These are phyloP conservation scores for Notamacropus eugenii DNA, from an alignment of 2,797 vertebrate genomes.

Conservation along the genomic window DNA sequence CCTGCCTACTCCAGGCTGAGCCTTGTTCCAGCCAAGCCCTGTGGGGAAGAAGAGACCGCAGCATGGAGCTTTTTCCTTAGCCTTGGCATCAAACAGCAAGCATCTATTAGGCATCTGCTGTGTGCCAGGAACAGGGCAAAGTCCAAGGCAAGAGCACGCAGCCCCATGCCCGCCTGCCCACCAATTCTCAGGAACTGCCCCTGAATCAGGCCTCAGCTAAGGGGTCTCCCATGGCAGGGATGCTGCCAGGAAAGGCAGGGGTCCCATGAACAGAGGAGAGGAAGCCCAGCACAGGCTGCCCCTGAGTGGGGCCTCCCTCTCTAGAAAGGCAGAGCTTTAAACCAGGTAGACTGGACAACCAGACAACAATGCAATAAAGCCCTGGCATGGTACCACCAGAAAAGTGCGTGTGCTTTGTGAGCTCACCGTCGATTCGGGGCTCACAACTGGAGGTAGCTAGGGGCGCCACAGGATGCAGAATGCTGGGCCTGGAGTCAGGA, in stretches of 20 bases:
- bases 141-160: not conserved
- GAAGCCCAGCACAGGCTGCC: no score
- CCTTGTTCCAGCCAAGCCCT: not conserved
- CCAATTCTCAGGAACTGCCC: not conserved
- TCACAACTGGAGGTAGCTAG: not conserved
- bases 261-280: no score
- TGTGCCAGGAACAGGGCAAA: not conserved
- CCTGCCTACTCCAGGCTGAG: no score
- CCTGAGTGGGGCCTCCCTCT: not conserved
- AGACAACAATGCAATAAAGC: not conserved
- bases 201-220: no score
- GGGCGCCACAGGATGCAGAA: not conserved
- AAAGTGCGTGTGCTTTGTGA: not conserved
- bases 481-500: not conserved
- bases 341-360: not conserved
- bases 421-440: no score
- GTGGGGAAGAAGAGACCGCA: no score
- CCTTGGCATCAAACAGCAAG: not conserved
- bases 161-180: no score
- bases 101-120: not conserved
- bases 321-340: not conserved
- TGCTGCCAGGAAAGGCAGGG: not conserved
- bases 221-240: no score
- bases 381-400: not conserved
- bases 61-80: no score